Evolutionary conservation across 2,888 invertebrate genomes (phyloP).

Genomic region (Dicranocentrus wangi): DNA sequence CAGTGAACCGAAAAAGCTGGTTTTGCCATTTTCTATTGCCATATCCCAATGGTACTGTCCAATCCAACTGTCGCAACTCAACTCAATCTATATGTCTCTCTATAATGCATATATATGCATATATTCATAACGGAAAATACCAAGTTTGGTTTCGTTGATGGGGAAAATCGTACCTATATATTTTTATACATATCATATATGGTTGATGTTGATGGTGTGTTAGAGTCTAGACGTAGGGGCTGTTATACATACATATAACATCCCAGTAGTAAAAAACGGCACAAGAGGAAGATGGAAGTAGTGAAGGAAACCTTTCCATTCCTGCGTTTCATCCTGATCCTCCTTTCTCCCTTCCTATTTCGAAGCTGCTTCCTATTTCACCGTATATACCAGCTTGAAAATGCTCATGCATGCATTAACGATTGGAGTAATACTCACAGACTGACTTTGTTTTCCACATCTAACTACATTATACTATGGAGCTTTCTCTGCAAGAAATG

Average conservation of each 20-base stretch:
- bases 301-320: neutral
- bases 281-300: conserved; percentile 18
- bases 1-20: conserved; percentile 42
- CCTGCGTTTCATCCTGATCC: conserved; percentile 12
- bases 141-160: too few relatives aligned
- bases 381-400: conserved; percentile 35
- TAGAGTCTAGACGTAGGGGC: too few relatives aligned
- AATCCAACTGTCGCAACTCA: conserved; percentile 66
- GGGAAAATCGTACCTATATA: too few relatives aligned
- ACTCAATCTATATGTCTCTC: conserved; percentile 62
- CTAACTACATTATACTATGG: neutral
- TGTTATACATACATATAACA: neutral
- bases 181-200: too few relatives aligned
- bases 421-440: conserved; percentile 27
- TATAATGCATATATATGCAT: too few relatives aligned
- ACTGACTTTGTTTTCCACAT: conserved; percentile 13
- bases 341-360: neutral
- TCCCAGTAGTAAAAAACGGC: neutral
- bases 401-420: conserved; percentile 53
- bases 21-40: conserved; percentile 51
- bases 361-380: conserved; percentile 4
- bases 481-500: neutral
- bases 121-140: too few relatives aligned
- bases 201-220: too few relatives aligned
- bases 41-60: conserved; percentile 62